Evolutionary conservation across 2,113 vertebrate species (phyloP).

Genomic region (Irena cyanogastra): DNA sequence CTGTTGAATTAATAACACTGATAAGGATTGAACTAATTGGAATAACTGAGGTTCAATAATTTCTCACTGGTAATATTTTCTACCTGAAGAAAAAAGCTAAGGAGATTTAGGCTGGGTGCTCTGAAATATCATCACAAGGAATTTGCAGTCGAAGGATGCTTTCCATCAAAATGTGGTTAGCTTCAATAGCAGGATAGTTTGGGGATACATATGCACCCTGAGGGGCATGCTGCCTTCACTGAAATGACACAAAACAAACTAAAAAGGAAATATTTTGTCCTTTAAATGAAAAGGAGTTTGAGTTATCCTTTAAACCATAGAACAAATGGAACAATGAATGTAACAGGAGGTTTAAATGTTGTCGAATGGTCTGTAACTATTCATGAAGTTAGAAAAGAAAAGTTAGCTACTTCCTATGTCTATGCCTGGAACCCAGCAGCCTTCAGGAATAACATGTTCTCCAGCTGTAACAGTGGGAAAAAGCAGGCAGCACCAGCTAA

Average conservation of each 20-base stretch:
- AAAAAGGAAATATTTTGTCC: neutral
- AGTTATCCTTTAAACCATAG: neutral
- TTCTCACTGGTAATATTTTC: neutral
- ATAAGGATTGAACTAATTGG: neutral
- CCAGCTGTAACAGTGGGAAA: neutral
- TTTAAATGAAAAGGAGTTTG: neutral
- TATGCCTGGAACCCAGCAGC: neutral
- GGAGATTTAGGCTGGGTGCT: neutral
- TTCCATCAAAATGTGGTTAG: neutral
- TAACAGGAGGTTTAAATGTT: neutral
- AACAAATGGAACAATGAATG: neutral
- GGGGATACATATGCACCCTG: neutral
- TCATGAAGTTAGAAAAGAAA: neutral
- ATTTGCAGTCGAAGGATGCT: neutral
- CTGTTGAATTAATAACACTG: neutral
- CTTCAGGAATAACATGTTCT: neutral
- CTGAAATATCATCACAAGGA: neutral
- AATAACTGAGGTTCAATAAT: neutral
- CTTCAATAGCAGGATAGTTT: neutral
- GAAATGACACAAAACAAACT: neutral
- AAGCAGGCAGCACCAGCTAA: neutral
- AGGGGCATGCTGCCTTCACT: constrained; percentile 15
- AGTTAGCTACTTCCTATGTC: neutral
- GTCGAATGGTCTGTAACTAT: neutral
- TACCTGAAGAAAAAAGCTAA: neutral